phyloP scores from a whole-genome alignment of 2,113 vertebrate species.

The Pygoscelis adeliae region DNA sequence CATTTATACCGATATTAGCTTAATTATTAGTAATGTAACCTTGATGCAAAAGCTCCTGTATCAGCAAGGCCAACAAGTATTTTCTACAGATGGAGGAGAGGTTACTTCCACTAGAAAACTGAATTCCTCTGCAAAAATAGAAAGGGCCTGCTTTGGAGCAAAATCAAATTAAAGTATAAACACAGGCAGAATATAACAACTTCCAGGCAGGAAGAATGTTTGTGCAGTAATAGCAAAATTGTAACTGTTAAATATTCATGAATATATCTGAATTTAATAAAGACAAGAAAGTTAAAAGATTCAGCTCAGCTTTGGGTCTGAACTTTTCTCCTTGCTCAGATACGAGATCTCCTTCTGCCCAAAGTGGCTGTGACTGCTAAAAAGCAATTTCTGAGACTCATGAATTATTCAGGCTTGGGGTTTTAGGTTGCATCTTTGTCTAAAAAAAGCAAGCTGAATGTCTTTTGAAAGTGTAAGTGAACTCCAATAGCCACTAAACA shows the following conservation, averaged over 20 bases:
- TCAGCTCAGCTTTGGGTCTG: not conserved
- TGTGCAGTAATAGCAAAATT: not conserved
- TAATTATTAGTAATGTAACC: not conserved
- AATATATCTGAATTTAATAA: not conserved
- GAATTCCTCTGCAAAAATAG: not conserved
- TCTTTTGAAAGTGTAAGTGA: not conserved
- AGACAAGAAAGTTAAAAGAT: not conserved
- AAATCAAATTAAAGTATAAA: slow-evolving; percentile 18
- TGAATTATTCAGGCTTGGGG: not conserved
- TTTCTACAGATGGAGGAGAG: not conserved
- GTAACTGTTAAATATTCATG: slow-evolving; percentile 18
- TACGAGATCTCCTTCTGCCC: not conserved
- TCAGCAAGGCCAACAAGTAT: not conserved
- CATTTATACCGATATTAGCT: not conserved
- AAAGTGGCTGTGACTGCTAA: not conserved
- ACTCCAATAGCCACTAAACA: not conserved
- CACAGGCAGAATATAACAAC: not conserved
- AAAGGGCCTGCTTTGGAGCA: not conserved
- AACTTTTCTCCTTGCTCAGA: not conserved
- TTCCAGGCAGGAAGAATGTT: not conserved
- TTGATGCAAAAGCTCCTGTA: not conserved
- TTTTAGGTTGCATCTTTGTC: not conserved
- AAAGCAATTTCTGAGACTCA: not conserved
- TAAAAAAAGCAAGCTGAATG: not conserved
- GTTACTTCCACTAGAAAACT: not conserved